Conservation (phyloP, 1,140 invertebrate species). For the Rhizoglyphus robini region DNA sequence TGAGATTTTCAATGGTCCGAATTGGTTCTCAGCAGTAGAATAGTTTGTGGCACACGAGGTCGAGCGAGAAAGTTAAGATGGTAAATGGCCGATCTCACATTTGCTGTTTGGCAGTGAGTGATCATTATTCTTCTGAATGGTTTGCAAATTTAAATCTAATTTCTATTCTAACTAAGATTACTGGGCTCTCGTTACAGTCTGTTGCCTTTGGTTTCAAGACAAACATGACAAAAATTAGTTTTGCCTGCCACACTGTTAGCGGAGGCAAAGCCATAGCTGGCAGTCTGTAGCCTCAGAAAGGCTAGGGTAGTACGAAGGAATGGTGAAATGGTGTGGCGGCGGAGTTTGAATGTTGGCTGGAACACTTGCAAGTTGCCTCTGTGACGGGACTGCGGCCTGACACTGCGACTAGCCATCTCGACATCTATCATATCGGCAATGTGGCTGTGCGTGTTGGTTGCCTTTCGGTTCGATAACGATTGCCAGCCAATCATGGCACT, state of each 20-base stretch:
- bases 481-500: neutral
- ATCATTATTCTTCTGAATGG: neutral
- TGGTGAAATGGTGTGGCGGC: neutral
- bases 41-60: too few species aligned
- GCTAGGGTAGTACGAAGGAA: neutral
- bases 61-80: too few species aligned
- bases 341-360: neutral
- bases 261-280: neutral
- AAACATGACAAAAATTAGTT: conserved; percentile 9
- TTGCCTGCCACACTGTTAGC: neutral
- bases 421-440: neutral
- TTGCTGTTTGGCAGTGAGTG: too few species aligned
- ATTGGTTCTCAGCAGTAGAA: too few species aligned
- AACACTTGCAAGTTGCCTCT: neutral
- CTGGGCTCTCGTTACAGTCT: conserved; percentile 3
- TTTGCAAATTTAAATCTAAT: conserved; percentile 13
- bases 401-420: neutral
- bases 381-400: neutral
- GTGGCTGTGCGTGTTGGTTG: neutral
- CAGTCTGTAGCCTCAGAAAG: too few species aligned
- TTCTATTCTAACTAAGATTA: conserved; percentile 7
- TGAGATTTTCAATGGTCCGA: too few species aligned
- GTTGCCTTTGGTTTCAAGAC: conserved; percentile 1
- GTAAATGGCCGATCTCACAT: too few species aligned
- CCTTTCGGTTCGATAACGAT: neutral